Conservation (phyloP, 2,113 vertebrate species). For the Labrus mixtus region DNA sequence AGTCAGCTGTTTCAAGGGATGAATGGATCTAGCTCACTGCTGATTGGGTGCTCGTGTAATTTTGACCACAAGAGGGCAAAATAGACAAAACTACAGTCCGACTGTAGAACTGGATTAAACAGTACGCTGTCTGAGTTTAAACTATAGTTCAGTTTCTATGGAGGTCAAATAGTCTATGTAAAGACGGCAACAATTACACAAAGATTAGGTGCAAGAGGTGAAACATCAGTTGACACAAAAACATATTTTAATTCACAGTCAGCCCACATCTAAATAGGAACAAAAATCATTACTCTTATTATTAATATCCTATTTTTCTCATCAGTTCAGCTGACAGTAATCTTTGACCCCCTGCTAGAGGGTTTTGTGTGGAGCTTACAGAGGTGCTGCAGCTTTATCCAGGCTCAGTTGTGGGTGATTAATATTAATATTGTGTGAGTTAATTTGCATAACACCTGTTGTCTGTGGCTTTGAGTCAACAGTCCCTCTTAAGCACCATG, state of each 20-base stretch:
- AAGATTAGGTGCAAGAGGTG: not conserved
- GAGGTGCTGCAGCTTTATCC: slow-evolving; percentile 22
- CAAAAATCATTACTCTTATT: not conserved
- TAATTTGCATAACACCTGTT: slow-evolving; percentile 77
- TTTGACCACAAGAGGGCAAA: slow-evolving; percentile 77
- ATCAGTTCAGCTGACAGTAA: not conserved
- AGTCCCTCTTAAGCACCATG: slow-evolving; percentile 47
- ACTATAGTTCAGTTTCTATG: not conserved
- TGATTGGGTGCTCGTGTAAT: slow-evolving; percentile 25
- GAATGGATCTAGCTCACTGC: not conserved
- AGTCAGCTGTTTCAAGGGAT: not conserved
- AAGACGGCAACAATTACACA: not conserved
- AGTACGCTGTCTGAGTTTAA: not conserved
- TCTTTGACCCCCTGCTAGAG: not conserved
- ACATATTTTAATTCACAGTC: not conserved
- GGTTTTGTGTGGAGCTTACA: slow-evolving; percentile 23
- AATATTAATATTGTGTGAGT: slow-evolving; percentile 59
- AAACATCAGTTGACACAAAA: not conserved
- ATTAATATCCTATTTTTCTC: not conserved
- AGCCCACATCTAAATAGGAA: not conserved
- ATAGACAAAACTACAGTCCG: slow-evolving; percentile 25
- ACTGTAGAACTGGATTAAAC: not conserved
- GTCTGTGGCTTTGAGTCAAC: slow-evolving; percentile 64
- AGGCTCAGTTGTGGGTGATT: slow-evolving; percentile 11
- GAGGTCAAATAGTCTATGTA: too few relatives aligned